Evolutionary conservation across 2,888 invertebrate species (phyloP), one percentile per base, ranked within the genome.

Genomic region (Ornithoptera priamus): DNA sequence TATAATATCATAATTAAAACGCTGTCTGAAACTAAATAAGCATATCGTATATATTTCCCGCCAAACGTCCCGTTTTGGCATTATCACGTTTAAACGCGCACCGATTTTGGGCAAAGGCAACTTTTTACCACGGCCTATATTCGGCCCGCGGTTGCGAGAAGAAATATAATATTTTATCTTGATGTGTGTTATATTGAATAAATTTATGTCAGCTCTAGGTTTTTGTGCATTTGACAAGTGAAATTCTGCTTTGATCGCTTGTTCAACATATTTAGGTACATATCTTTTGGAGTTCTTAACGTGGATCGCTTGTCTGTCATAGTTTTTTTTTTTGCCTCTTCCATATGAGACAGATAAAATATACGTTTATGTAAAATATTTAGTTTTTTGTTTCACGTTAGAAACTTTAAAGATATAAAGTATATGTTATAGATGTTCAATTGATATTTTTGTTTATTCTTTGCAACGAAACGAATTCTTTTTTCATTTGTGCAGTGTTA

Each of bases 1-100:
- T 59, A 65, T 67, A 68, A 72, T 73, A 74, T 71, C 66, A 76
- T 76, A 77, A 80, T 81, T 80, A 80, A 78, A 77, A 74, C 68
- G 68, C 65, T 63, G 68, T 73, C 75, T 66, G 74, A 68, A 65
- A 80, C 76, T 75, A 73, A 79, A 80, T 76, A 77, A 77, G 86
- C 87, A 82, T 88, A 87, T 87, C 87, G 81, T 64, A 79, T 75
- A 81, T 79, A 83, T 84, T 86, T 87, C 80, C 81, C 82, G 80
- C 82, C 76, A 75, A 73, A 74, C 71, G 76, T 69, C 80, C 77
- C 74, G 80, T 80, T 86, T 85, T 81, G 84, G 85, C 69, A 72
- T 74, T 78, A 83, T 82, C 80, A 80, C 73, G 71, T 72, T 67
- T 67, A 74, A 76, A 71, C 67, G 72, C 70, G 67, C n/a, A 75